phyloP scores from a whole-genome alignment of 2,113 vertebrate species.

The Crotalus tigris region DNA sequence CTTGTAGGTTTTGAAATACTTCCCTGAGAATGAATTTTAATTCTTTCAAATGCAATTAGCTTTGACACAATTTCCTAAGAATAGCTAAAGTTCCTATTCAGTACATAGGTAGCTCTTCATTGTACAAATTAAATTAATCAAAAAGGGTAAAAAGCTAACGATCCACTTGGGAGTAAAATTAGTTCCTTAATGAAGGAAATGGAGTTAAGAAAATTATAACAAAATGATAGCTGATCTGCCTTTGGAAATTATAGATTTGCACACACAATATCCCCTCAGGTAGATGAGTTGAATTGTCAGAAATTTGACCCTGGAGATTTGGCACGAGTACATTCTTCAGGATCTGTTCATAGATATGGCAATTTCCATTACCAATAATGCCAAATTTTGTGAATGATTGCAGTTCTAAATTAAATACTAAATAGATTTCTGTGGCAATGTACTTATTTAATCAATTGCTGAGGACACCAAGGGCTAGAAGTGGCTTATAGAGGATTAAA shows the following conservation, averaged over 20 bases:
- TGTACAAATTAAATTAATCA: constrained; percentile 67
- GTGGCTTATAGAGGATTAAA: neutral
- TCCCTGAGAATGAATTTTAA: constrained; percentile 64
- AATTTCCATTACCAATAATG: neutral
- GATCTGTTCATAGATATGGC: constrained; percentile 29
- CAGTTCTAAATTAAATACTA: neutral
- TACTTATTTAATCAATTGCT: neutral
- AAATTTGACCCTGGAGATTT: constrained; percentile 63
- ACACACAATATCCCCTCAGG: constrained; percentile 57
- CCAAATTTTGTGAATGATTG: neutral
- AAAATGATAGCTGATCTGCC: constrained; percentile 65
- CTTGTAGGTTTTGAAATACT: constrained; percentile 53
- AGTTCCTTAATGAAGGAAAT: constrained; percentile 72
- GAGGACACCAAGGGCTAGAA: neutral
- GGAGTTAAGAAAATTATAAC: constrained; percentile 68
- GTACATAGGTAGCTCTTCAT: constrained; percentile 60
- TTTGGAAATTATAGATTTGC: constrained; percentile 73
- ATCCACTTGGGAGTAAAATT: constrained; percentile 67
- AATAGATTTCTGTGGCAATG: neutral
- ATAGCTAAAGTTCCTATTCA: constrained; percentile 56
- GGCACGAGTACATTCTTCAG: neutral
- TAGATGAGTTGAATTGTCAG: constrained; percentile 63
- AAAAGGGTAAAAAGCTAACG: constrained; percentile 67
- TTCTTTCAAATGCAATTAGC: constrained; percentile 57
- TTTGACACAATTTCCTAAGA: constrained; percentile 64